Base-by-base conservation (phyloP, 2,113 vertebrate species). In the Sisor rabdophorus region DNA sequence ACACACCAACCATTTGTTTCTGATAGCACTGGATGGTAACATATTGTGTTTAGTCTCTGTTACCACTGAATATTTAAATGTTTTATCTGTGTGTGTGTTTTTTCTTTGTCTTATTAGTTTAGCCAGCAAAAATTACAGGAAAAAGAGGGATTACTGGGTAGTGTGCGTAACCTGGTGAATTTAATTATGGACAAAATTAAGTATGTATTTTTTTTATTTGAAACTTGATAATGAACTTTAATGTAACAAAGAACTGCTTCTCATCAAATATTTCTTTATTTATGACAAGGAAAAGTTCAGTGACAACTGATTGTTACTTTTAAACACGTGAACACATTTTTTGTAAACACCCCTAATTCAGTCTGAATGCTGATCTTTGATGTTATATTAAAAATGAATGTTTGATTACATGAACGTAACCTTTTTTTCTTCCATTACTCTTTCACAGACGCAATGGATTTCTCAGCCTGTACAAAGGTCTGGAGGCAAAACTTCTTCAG, bases 401-500 rank as follows among this genome's bases (percentile, higher is more conserved):
- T 36, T 50, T 19, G 16, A 0, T 28, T 19, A 48, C 24, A 44
- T 48, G n/a, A 15, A 15, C 19, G 20, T 40, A 55, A 65, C 9
- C 40, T 1, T n/a, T 16, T 28, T 13, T 22, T 55, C 17, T 20
- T 58, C 36, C 3, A 3, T 59, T 4, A 47, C 15, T 80, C 30
- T 60, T 0, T 78, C n/a, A 10, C 85, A 93, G 92, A 84, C 89
- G 65, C 64, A 84, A 89, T 0, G 91, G 92, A 0, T 30, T 85
- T 9, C 52, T 89, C 0, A 89, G 92, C 36, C 77, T 93, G 72
- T 93, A 93, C 85, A 92, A 92, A 87, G 92, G 92, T 69, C 86
- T 93, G 84, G 92, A 93, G 86, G 92, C 92, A 55, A 93, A 93
- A 81, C 85, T 93, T 60, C 89, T 93, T 1, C 92, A 93, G 89